Evolutionary conservation across 2,888 invertebrate species (phyloP).

Genomic region (Muscina levida): DNA sequence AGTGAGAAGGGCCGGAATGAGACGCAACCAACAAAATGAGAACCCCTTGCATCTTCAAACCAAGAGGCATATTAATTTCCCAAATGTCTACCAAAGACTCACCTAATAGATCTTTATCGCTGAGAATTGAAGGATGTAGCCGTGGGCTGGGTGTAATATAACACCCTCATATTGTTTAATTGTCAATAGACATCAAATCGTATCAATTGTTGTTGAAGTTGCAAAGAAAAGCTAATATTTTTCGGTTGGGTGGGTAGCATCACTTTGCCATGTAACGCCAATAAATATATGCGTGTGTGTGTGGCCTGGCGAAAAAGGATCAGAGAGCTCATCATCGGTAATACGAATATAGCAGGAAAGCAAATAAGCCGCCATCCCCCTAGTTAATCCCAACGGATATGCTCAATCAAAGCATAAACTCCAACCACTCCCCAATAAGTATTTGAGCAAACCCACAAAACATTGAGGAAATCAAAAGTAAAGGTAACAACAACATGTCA

Average conservation of each 20-base stretch:
- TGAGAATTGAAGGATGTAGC: conserved; percentile 48
- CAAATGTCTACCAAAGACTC: conserved; percentile 63
- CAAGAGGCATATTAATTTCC: conserved; percentile 63
- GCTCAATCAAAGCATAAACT: conserved; percentile 76
- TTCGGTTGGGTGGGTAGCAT: conserved; percentile 72
- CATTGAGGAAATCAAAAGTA: conserved; percentile 69
- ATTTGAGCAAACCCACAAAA: conserved; percentile 55
- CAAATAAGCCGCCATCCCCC: conserved; percentile 70
- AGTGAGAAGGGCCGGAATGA: neutral
- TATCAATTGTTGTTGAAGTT: conserved; percentile 71
- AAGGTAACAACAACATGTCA: conserved; percentile 58
- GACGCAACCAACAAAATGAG: neutral
- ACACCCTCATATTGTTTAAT: conserved; percentile 74
- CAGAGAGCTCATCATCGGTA: conserved; percentile 51
- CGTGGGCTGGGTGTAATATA: conserved; percentile 35
- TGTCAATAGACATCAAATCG: conserved; percentile 78
- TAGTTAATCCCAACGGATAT: conserved; percentile 78
- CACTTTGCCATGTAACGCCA: conserved; percentile 19
- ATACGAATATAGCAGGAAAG: conserved; percentile 38
- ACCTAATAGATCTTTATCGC: conserved; percentile 66
- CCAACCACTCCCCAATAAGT: conserved; percentile 22
- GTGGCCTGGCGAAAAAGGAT: conserved; percentile 10
- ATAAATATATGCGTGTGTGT: too few species aligned
- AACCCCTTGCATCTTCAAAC: conserved; percentile 55
- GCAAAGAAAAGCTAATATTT: conserved; percentile 76